phyloP scores from a whole-genome alignment of 30 jellyfish, hydroid and myxozoan genomes.

The Catostylus mosaicus region DNA sequence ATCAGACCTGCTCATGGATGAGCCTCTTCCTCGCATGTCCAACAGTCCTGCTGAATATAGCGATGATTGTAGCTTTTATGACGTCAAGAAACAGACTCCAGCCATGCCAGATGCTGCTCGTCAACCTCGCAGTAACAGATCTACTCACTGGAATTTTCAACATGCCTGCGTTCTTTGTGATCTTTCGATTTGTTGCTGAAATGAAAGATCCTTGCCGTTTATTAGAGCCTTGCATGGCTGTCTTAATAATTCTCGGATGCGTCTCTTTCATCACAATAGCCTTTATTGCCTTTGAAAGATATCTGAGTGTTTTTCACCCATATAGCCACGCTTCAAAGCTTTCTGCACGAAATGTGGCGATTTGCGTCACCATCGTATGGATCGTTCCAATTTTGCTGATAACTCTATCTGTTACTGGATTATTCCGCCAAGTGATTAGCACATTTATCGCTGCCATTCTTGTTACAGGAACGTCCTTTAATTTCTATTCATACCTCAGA shows the following conservation, averaged over 20 bases:
- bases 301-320: conserved; percentile 37
- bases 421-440: background rate
- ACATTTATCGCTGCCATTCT: background rate
- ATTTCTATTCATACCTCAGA: conserved; percentile 16
- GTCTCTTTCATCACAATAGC: conserved; percentile 27
- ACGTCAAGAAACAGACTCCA: conserved; percentile 8
- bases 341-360: background rate
- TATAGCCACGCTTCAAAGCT: background rate
- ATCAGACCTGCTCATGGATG: conserved; percentile 11
- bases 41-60: background rate
- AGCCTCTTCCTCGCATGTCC: conserved; percentile 13
- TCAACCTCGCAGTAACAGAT: conserved; percentile 38
- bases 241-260: conserved; percentile 5
- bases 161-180: conserved; percentile 9
- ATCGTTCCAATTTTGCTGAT: background rate
- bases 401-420: background rate
- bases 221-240: background rate
- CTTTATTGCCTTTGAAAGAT: conserved; percentile 32
- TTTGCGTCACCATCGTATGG: conserved; percentile 11
- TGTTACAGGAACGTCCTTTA: conserved; percentile 1
- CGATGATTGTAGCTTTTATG: background rate
- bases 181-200: background rate
- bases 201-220: conserved; percentile 28
- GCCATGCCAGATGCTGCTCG: conserved; percentile 39
- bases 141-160: conserved; percentile 9